A percentile compares a stretch with the other conserved stretches of the same genome.
Conservation (phyloP, 2,113 vertebrate species). For the Etheostoma spectabile region DNA sequence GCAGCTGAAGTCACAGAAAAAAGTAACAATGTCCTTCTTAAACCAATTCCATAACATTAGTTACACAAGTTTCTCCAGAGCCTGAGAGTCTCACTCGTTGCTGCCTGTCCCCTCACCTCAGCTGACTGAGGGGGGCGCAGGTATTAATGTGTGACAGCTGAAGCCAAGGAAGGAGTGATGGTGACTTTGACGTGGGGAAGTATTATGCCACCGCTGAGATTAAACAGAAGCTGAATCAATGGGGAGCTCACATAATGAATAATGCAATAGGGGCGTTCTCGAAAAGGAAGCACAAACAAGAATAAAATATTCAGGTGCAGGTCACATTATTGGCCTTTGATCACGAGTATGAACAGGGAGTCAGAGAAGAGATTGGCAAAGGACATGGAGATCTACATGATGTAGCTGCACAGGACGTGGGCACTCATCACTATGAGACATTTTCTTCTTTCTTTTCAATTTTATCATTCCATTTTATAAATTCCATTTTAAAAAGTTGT, state of each 20-base stretch:
- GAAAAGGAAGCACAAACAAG: constrained; percentile 55
- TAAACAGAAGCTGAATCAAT: constrained; percentile 75
- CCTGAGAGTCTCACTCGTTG: constrained; percentile 7
- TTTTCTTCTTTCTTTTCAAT: background rate
- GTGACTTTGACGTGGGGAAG: constrained; percentile 72
- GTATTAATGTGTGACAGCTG: constrained; percentile 59
- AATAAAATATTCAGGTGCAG: constrained; percentile 56
- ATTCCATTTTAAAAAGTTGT: background rate
- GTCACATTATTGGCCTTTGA: constrained; percentile 60
- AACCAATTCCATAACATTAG: background rate
- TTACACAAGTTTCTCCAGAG: constrained; percentile 6
- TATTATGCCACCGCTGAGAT: constrained; percentile 69
- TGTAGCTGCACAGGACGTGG: background rate
- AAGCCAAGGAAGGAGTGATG: constrained; percentile 51
- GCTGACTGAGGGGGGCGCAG: constrained; percentile 40
- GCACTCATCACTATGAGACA: background rate
- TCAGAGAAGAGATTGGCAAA: constrained; percentile 19
- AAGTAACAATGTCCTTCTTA: constrained; percentile 10
- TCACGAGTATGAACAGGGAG: constrained; percentile 25
- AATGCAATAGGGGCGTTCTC: constrained; percentile 65
- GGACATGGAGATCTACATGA: constrained; percentile 11
- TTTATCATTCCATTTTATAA: background rate
- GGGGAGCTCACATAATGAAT: constrained; percentile 67
- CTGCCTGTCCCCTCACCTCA: constrained; percentile 39
- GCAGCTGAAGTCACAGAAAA: constrained; percentile 27